Percentiles rank a stretch among this genome's conserved stretches.
Conservation (phyloP, 2,797 vertebrate species). For the Stomatorhinus walkeri region DNA sequence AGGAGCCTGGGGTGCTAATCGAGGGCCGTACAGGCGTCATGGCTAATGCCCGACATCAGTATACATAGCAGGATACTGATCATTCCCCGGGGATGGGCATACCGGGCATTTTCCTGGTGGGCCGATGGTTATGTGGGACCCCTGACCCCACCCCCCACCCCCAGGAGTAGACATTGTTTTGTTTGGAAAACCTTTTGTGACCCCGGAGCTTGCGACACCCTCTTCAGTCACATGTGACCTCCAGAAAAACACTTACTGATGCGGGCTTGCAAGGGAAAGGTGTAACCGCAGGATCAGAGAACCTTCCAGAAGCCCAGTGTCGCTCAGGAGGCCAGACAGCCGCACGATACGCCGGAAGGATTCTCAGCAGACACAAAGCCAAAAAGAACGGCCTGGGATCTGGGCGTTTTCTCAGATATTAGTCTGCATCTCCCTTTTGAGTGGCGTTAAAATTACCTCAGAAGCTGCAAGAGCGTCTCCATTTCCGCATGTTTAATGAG, state of each 20-base stretch:
- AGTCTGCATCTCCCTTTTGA: neutral
- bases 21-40: neutral
- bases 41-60: neutral
- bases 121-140: neutral
- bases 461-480: neutral
- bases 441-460: neutral
- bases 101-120: neutral
- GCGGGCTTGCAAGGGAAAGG: neutral
- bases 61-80: neutral
- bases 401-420: neutral
- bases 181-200: neutral
- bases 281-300: neutral
- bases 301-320: neutral
- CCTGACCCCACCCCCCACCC: neutral
- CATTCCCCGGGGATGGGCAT: neutral
- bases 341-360: neutral
- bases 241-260: neutral
- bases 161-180: neutral
- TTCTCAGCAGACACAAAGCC: neutral
- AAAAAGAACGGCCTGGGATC: neutral
- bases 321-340: neutral
- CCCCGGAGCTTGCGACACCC: neutral
- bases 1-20: neutral
- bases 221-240: neutral
- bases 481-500: neutral